Conservation (phyloP, 2,888 invertebrate species). For the Eilema sororculum region DNA sequence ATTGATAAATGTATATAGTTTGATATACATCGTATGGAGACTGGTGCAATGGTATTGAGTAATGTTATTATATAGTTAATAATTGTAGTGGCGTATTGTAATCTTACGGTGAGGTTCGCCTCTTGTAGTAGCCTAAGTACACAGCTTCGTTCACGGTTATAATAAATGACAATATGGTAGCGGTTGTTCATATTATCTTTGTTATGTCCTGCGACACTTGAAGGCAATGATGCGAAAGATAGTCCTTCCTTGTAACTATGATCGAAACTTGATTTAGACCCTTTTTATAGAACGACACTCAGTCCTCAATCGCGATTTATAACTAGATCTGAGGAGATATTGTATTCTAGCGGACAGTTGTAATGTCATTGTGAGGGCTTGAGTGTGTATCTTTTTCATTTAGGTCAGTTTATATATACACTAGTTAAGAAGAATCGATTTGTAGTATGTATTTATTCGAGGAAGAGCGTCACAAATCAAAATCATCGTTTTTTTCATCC, state of each 20-base stretch:
- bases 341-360: too few species aligned
- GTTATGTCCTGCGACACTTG: slow-evolving; percentile 51
- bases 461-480: not conserved
- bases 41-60: slow-evolving; percentile 67
- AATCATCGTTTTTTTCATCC: not conserved
- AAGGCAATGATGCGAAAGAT: slow-evolving; percentile 58
- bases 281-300: too few species aligned
- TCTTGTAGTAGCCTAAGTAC: slow-evolving; percentile 43
- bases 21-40: slow-evolving; percentile 67
- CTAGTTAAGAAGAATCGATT: not conserved
- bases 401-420: not conserved
- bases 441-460: not conserved
- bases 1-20: slow-evolving; percentile 55
- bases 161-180: slow-evolving; percentile 77
- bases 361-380: too few species aligned
- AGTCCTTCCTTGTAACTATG: slow-evolving; percentile 16
- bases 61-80: slow-evolving; percentile 44
- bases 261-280: slow-evolving; percentile 6
- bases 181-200: slow-evolving; percentile 55
- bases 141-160: slow-evolving; percentile 60
- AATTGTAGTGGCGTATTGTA: slow-evolving; percentile 39
- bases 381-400: not conserved
- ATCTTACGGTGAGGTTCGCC: slow-evolving; percentile 36
- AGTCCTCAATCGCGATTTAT: too few species aligned
- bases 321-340: too few species aligned